Conservation (phyloP, 2,113 vertebrate genomes). For the Boleophthalmus pectinirostris region DNA sequence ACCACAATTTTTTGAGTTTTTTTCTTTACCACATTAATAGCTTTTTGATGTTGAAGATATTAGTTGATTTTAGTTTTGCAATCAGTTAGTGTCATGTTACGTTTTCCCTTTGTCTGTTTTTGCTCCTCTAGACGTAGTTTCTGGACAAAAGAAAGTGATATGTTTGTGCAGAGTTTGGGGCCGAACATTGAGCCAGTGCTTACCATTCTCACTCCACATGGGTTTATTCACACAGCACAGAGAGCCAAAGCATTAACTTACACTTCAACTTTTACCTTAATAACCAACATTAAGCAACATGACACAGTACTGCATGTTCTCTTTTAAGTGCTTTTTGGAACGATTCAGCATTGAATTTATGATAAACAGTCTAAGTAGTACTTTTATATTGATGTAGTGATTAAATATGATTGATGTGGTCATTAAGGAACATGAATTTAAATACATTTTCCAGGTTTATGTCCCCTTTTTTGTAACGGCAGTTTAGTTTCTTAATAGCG, state of each 20-base stretch:
- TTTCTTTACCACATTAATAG: conserved; percentile 42
- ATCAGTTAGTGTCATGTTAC: neutral
- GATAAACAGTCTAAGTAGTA: neutral
- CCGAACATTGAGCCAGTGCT: conserved; percentile 48
- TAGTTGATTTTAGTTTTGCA: neutral
- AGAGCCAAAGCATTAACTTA: conserved; percentile 34
- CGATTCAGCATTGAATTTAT: neutral
- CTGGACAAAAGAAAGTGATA: conserved; percentile 49
- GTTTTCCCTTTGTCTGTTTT: conserved; percentile 1
- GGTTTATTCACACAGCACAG: conserved; percentile 38
- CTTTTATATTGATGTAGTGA: neutral
- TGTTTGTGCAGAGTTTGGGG: conserved; percentile 56
- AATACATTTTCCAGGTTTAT: neutral
- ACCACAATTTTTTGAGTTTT: conserved; percentile 12
- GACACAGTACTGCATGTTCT: neutral
- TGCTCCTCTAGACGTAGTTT: conserved; percentile 29
- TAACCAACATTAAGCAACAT: neutral
- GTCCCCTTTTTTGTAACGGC: neutral
- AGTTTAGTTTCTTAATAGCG: neutral
- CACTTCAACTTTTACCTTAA: conserved; percentile 38
- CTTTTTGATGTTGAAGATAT: neutral
- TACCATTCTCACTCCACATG: conserved; percentile 67
- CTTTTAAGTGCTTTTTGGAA: conserved; percentile 4
- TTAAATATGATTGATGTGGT: conserved; percentile 8
- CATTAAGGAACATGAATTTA: neutral